phyloP scores from a whole-genome alignment of 2,888 invertebrate genomes.

The Seira sanloemensis region DNA sequence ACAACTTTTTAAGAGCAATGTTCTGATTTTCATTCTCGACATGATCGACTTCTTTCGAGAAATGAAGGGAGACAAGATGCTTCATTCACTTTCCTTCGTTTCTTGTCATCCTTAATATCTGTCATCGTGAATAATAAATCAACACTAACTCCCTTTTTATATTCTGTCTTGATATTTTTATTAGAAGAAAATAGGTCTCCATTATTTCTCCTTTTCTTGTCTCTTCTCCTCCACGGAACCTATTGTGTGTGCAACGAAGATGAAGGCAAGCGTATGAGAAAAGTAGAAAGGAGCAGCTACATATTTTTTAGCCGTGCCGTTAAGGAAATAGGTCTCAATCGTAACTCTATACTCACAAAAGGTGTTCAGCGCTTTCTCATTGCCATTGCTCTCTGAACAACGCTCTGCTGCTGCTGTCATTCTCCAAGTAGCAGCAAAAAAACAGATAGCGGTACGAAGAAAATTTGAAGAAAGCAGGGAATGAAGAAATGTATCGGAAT shows the following conservation, averaged over 20 bases:
- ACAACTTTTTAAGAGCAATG: background rate
- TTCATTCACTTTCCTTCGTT: slow-evolving; percentile 3
- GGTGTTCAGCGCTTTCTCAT: background rate
- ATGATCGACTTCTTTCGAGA: slow-evolving; percentile 16
- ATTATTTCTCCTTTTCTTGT: slow-evolving; percentile 22
- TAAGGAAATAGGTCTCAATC: background rate
- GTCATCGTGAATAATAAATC: slow-evolving; percentile 46
- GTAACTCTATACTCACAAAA: background rate
- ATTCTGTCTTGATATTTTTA: background rate
- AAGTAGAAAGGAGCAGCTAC: background rate
- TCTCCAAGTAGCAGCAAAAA: background rate
- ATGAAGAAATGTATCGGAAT: slow-evolving; percentile 26
- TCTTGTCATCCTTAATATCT: slow-evolving; percentile 33
- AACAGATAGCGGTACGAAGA: background rate
- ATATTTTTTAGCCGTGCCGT: background rate
- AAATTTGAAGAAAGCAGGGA: slow-evolving; percentile 24
- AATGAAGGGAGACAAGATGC: background rate
- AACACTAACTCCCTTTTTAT: slow-evolving; percentile 3
- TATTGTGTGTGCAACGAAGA: slow-evolving; percentile 23
- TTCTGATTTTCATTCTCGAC: background rate
- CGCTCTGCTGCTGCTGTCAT: background rate
- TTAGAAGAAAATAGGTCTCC: slow-evolving; percentile 25
- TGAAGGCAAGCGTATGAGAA: background rate
- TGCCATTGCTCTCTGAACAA: background rate
- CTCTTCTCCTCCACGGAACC: background rate